Evolutionary conservation across 2,888 invertebrate genomes (phyloP), one percentile per base, ranked within the genome.

Genomic region (Liopterus haemorrhoidalis): DNA sequence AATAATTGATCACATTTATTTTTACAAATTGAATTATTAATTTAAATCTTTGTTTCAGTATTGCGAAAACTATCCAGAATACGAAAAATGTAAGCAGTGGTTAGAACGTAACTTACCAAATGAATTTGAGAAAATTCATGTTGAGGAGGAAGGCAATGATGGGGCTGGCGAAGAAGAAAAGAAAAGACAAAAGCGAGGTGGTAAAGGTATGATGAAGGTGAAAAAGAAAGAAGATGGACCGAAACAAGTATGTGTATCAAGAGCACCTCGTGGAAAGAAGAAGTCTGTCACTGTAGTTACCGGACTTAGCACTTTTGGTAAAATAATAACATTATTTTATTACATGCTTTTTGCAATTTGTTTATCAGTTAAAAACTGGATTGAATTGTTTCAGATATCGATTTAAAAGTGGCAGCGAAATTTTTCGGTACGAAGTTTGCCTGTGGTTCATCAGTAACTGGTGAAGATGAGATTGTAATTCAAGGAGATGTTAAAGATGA

Each of bases 401-500:
- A 99, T 69, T 72, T 97, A 49, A 99, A 99, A 72, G 91, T 91
- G 52, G 99, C 97, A 41, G 89, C 95, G 20, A 99, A 99, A 68
- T 93, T 90, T 67, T 97, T 99, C 72, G 93, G 95, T 27, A 89
- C 90, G 45, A 92, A 88, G 69, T 99, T 99, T 73, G 95, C 97
- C 4, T 99, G 97, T 70, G 97, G 97, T n/a, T 93, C 95, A 5
- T 97, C 97, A 6, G 95, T 99, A 1, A 96, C 96, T 20, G 96
- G 94, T 4, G 93, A 95, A 55, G 97, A 99, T 75, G 99, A 99
- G 71, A 97, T 99, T 63, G 97, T 99, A 32, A 95, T 99, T 63
- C 97, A 99, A 70, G 97, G 96, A 41, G 96, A 97, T 71, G 94
- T 97, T 1, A 96, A 97, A 70, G 96, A 97, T 74, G 97, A 99